These are phyloP conservation scores for Premnoplex brunnescens DNA, from an alignment of 2,797 vertebrate genomes.

Conservation along the genomic window DNA sequence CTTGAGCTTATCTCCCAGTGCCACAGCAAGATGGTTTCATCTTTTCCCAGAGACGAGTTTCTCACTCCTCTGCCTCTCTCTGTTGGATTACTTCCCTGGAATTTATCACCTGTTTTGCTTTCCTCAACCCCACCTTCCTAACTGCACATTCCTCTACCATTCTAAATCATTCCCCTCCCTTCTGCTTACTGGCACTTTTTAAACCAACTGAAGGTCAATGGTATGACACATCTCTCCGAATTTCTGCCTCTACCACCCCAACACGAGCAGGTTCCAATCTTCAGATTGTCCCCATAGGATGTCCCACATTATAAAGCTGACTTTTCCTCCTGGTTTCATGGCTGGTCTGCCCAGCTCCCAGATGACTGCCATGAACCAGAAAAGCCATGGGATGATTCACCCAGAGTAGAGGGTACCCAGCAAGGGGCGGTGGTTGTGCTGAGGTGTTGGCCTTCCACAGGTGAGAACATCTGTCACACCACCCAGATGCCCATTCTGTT, in stretches of 20 bases:
- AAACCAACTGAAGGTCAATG: neutral
- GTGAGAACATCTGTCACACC: neutral
- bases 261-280: accelerated
- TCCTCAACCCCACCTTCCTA: conserved; percentile 12
- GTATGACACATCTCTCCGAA: neutral
- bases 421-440: neutral
- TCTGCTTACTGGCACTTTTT: conserved; percentile 19
- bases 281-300: accelerated
- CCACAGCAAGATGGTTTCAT: neutral
- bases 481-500: neutral
- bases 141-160: conserved; percentile 40
- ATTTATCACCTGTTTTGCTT: conserved; percentile 45
- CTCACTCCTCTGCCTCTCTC: neutral
- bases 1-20: neutral
- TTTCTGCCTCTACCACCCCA: neutral
- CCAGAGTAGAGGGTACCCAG: neutral
- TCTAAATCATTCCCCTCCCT: conserved; percentile 63
- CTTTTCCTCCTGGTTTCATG: neutral
- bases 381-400: neutral
- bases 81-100: conserved; percentile 6
- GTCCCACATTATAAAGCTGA: neutral
- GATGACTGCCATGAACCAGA: neutral
- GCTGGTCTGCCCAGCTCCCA: neutral
- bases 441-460: neutral
- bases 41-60: neutral